Base-by-base conservation (phyloP, 1,140 invertebrate species). In the Sarcophaga peregrina region DNA sequence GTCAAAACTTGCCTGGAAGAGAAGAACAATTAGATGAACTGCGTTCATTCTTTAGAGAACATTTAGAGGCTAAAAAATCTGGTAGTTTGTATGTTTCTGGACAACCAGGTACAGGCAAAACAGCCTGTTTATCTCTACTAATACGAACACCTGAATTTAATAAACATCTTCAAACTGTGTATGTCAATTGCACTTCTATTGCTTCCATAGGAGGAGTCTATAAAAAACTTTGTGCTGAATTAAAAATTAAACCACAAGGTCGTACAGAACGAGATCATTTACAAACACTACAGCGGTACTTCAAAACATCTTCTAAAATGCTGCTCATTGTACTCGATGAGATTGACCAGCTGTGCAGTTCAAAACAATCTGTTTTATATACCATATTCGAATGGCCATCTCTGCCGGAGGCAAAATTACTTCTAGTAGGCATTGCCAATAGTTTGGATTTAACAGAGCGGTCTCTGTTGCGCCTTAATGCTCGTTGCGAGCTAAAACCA, bases 81-180 rank as follows among this genome's bases (percentile, higher is more conserved):
- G 95, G 95, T 11, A 96, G 96, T 48, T 87, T 99, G 13, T 99
- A 99, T 90, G 94, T 99, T 48, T 98, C 97, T 78, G 98, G 98
- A 10, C 96, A 97, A 47, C 98, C 89, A 5, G 98, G 98, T 13
- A 99, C 98, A 17, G 98, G 98, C 3, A 99, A 99, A 93, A 98
- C 98, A 0, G 97, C 97, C 1, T 95, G 95, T 84, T 91, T 99
- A 17, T 94, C 94, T 6, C 92, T 95, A 75, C 93, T 97, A 20
- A 90, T 98, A 9, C 90, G 93, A 46, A 87, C 92, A 62, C 90
- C 93, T 85, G 93, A 94, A 89, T 92, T 94, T 52, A 91, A 91
- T 81, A 88, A 92, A 82, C 91, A 92, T n/a, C 93, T 94, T 58
- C 93, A 93, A 85, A 91, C 93, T 84, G 92, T 97, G 17, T 96